phyloP scores from a whole-genome alignment of 2,888 invertebrate genomes.

The Drosophila subquinaria region DNA sequence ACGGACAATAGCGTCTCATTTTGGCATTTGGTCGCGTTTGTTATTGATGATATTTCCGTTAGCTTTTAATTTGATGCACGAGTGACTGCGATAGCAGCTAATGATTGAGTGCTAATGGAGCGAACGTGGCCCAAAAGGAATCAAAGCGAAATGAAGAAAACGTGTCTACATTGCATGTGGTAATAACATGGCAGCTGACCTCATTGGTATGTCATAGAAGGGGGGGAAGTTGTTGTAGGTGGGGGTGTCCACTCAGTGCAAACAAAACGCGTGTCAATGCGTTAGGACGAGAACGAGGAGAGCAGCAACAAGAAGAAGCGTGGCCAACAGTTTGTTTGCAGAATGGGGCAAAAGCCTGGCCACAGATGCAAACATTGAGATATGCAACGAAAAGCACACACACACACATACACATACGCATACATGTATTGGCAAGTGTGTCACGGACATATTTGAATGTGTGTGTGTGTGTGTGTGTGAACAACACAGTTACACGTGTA shows the following conservation, averaged over 20 bases:
- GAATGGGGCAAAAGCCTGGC: constrained; percentile 45
- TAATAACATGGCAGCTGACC: constrained; percentile 61
- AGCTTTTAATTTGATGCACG: constrained; percentile 75
- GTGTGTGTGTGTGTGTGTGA: constrained; percentile 34
- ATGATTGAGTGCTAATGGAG: constrained; percentile 77
- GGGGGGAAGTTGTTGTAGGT: neutral
- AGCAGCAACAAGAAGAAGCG: constrained; percentile 17
- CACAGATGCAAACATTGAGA: constrained; percentile 76
- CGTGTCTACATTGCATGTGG: constrained; percentile 31
- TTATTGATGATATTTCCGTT: constrained; percentile 72
- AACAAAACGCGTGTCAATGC: constrained; percentile 75
- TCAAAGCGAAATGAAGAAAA: constrained; percentile 34
- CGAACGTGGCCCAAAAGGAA: constrained; percentile 63
- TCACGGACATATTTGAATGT: constrained; percentile 67
- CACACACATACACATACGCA: constrained; percentile 26
- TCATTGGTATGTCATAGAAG: constrained; percentile 41
- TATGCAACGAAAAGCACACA: constrained; percentile 65
- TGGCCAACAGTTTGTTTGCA: constrained; percentile 57
- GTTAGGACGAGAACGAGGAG: constrained; percentile 33
- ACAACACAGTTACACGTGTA: constrained; percentile 73
- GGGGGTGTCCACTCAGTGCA: constrained; percentile 51
- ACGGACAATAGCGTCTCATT: constrained; percentile 19
- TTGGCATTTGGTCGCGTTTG: constrained; percentile 52
- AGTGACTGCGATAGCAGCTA: constrained; percentile 61
- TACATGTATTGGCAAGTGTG: constrained; percentile 62